These are phyloP conservation scores for Rhinella marina DNA, from an alignment of 2,797 vertebrate species.

Conservation along the genomic window DNA sequence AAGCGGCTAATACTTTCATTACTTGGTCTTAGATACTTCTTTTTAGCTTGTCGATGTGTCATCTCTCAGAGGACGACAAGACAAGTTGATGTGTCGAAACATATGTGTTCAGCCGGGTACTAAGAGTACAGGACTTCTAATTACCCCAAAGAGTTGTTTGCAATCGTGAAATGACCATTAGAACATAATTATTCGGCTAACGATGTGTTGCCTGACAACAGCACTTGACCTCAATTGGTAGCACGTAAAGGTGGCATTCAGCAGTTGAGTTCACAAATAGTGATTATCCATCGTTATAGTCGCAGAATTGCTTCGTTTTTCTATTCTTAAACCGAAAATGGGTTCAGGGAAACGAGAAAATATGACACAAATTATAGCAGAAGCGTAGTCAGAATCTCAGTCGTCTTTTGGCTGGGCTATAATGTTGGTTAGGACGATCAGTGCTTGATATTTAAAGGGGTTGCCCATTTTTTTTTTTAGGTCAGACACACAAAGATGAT, in stretches of 20 bases:
- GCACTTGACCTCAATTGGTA: conserved; percentile 72
- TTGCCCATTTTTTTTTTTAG: too few relatives aligned
- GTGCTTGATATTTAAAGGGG: too few relatives aligned
- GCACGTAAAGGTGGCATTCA: conserved; percentile 22
- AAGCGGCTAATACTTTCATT: not conserved
- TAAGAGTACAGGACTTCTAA: conserved; percentile 78
- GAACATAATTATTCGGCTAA: conserved; percentile 83
- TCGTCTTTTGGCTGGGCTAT: too few relatives aligned
- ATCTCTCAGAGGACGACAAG: conserved; percentile 20
- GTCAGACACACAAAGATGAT: too few relatives aligned
- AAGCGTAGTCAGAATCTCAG: too few relatives aligned
- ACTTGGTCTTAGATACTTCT: not conserved
- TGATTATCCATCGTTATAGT: not conserved
- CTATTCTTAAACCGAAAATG: not conserved
- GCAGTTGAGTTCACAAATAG: not conserved
- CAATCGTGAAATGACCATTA: conserved; percentile 83
- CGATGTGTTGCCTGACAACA: conserved; percentile 83
- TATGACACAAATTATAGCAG: too few relatives aligned
- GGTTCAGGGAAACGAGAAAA: too few relatives aligned
- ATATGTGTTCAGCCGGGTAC: conserved; percentile 61
- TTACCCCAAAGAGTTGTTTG: conserved; percentile 79
- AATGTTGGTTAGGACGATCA: too few relatives aligned
- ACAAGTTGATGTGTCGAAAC: conserved; percentile 62
- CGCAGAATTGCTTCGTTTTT: not conserved
- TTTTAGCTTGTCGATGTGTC: not conserved